Evolutionary conservation across 1,140 invertebrate species (phyloP).

Genomic region (Drosophila repletoides): DNA sequence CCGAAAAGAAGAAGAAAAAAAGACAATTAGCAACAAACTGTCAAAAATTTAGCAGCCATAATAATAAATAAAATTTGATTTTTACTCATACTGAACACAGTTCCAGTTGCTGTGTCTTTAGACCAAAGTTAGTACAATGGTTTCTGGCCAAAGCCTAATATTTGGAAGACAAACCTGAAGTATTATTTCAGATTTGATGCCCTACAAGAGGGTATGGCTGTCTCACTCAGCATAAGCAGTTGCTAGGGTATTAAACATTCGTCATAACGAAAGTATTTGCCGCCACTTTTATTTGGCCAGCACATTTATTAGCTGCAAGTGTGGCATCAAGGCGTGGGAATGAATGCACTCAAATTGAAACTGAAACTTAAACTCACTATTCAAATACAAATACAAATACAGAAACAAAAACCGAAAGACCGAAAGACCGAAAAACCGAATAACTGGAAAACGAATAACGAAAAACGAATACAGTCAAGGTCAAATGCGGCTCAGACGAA

Average conservation of each 20-base stretch:
- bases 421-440: too few relatives aligned
- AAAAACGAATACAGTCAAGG: slow-evolving; percentile 43
- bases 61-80: slow-evolving; percentile 37
- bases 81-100: slow-evolving; percentile 12
- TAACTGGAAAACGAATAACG: too few relatives aligned
- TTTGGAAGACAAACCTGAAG: slow-evolving; percentile 1
- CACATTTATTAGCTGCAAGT: slow-evolving; percentile 63
- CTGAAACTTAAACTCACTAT: slow-evolving; percentile 10
- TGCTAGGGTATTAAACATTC: not conserved
- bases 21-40: slow-evolving; percentile 69
- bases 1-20: not conserved
- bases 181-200: not conserved
- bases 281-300: slow-evolving; percentile 41
- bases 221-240: too few relatives aligned
- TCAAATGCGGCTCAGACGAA: slow-evolving; percentile 28
- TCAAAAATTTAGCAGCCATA: slow-evolving; percentile 43
- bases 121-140: slow-evolving; percentile 24
- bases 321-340: slow-evolving; percentile 68
- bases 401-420: too few relatives aligned
- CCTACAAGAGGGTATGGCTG: too few relatives aligned
- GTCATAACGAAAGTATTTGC: slow-evolving; percentile 21
- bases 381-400: slow-evolving; percentile 10
- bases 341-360: slow-evolving; percentile 38
- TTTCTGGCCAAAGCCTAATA: slow-evolving; percentile 31
- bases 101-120: slow-evolving; percentile 14